phyloP scores from a whole-genome alignment of 2,888 invertebrate species.

The Sphecodes monilicornis region DNA sequence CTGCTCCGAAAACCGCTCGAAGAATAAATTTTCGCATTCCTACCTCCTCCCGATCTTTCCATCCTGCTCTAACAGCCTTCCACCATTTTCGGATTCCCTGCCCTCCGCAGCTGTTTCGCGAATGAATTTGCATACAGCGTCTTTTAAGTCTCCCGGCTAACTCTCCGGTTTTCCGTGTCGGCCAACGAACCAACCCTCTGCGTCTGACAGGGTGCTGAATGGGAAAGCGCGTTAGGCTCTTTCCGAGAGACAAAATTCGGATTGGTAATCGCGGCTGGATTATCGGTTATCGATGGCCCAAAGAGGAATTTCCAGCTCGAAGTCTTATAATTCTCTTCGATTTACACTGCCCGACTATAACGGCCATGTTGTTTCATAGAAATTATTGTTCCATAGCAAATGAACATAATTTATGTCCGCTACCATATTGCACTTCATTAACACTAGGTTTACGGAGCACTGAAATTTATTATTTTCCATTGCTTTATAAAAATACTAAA shows the following conservation, averaged over 20 bases:
- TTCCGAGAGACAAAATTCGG: not conserved
- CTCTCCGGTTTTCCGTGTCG: not conserved
- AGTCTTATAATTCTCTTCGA: too few relatives aligned
- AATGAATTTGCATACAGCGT: not conserved
- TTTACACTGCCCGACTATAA: too few relatives aligned
- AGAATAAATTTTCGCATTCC: constrained; percentile 1
- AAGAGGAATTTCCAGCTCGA: not conserved
- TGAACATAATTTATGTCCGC: too few relatives aligned
- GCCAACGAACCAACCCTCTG: not conserved
- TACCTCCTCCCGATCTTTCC: not conserved
- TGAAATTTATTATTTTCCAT: too few relatives aligned
- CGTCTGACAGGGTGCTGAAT: not conserved
- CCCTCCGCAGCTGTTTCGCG: not conserved
- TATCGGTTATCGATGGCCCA: not conserved
- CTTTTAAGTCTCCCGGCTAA: not conserved
- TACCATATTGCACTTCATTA: too few relatives aligned
- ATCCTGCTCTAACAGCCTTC: not conserved
- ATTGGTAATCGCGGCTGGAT: not conserved
- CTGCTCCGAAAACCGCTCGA: not conserved
- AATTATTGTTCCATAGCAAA: too few relatives aligned
- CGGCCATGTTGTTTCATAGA: too few relatives aligned
- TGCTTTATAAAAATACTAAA: too few relatives aligned
- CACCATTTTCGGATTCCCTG: not conserved
- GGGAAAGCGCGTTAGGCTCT: not conserved
- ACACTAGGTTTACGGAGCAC: too few relatives aligned